phyloP scores from a whole-genome alignment of 2,113 vertebrate species.

The Cyphomyrus plagiostoma region DNA sequence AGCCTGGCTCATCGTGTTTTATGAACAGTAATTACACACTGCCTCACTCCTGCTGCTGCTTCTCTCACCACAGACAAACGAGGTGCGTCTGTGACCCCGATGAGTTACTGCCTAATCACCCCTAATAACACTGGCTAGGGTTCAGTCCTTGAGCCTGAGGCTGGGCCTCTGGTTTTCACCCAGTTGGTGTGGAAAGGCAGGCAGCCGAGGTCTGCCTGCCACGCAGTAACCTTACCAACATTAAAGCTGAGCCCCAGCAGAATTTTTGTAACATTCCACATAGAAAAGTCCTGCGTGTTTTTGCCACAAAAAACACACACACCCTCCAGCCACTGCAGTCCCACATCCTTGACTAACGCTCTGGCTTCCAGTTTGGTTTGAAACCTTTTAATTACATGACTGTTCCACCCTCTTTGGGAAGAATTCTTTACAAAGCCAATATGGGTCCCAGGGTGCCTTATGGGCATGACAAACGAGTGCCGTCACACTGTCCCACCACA shows the following conservation, averaged over 20 bases:
- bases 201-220: not conserved
- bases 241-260: not conserved
- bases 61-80: not conserved
- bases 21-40: not conserved
- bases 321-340: not conserved
- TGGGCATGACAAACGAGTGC: slow-evolving; percentile 2
- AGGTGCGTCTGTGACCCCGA: not conserved
- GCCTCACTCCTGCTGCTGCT: not conserved
- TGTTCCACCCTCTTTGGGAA: slow-evolving; percentile 9
- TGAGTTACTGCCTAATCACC: not conserved
- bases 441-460: not conserved
- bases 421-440: not conserved
- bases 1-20: not conserved
- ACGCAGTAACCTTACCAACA: not conserved
- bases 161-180: not conserved
- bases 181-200: not conserved
- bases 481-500: slow-evolving; percentile 13
- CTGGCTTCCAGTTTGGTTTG: not conserved
- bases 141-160: not conserved
- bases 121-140: not conserved
- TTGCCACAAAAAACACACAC: not conserved
- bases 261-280: not conserved
- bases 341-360: slow-evolving; percentile 9
- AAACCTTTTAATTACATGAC: slow-evolving; percentile 19
- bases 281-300: not conserved